Evolutionary conservation across 2,888 invertebrate genomes (phyloP).

Genomic region (Germaria angustata): DNA sequence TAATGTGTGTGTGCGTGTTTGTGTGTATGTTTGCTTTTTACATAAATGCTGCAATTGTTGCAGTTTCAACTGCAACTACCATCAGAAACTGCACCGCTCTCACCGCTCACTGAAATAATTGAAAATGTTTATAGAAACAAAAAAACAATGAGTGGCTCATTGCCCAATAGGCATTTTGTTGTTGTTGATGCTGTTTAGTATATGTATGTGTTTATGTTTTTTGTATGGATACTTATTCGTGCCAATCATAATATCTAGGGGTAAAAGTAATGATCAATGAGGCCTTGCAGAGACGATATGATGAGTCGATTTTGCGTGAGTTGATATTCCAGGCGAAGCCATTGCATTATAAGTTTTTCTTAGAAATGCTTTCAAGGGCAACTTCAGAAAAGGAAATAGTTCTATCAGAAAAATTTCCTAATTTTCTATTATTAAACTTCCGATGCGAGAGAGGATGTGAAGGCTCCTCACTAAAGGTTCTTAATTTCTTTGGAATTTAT

Average conservation of each 20-base stretch:
- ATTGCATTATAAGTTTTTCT: too few species aligned
- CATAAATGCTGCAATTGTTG: constrained; percentile 17
- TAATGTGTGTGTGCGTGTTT: neutral
- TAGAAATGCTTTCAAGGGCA: too few species aligned
- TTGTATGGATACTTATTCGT: constrained; percentile 33
- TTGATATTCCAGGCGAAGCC: too few species aligned
- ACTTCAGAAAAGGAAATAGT: too few species aligned
- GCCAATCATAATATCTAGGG: neutral
- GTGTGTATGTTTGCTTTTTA: neutral
- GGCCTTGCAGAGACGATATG: too few species aligned
- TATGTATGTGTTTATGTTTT: neutral
- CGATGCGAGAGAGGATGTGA: too few species aligned
- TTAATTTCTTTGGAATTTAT: too few species aligned
- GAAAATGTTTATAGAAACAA: constrained; percentile 42
- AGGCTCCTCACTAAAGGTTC: too few species aligned
- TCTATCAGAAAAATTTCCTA: too few species aligned
- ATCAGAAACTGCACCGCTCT: neutral
- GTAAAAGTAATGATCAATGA: neutral
- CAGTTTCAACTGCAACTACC: neutral
- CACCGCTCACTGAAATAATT: constrained; percentile 51
- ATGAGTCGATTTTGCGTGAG: too few species aligned
- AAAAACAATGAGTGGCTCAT: constrained; percentile 34
- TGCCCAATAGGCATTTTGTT: constrained; percentile 55
- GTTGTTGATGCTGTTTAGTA: constrained; percentile 4
- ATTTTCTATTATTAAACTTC: too few species aligned